phyloP scores from a whole-genome alignment of 2,888 invertebrate genomes.

The Pachymerium ferrugineum region DNA sequence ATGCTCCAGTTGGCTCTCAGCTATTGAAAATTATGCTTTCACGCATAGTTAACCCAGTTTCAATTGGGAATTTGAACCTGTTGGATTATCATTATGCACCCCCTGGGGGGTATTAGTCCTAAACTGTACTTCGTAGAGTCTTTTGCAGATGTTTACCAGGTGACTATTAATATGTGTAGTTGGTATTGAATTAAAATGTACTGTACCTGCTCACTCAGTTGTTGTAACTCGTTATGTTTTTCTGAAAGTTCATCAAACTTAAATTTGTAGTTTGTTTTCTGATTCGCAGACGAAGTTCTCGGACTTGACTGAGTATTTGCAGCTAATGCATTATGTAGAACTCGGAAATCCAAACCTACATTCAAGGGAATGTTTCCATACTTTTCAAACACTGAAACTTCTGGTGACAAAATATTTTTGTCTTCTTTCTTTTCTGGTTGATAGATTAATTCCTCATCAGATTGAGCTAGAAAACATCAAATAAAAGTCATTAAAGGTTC shows the following conservation, averaged over 20 bases:
- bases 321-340: conserved; percentile 1
- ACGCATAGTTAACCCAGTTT: no score
- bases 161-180: no score
- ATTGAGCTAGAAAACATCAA: not conserved
- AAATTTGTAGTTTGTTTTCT: not conserved
- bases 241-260: not conserved
- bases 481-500: not conserved
- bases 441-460: not conserved
- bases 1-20: no score
- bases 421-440: not conserved
- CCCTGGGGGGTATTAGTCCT: no score
- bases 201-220: conserved; percentile 8
- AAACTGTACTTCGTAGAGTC: no score
- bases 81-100: no score
- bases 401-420: not conserved
- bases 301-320: not conserved
- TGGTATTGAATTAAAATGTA: no score
- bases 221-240: conserved; percentile 2
- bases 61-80: no score
- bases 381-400: not conserved
- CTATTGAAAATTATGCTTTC: no score
- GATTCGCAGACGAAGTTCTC: not conserved
- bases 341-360: not conserved
- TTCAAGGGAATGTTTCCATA: not conserved
- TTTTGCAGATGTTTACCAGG: no score